Evolutionary conservation across 2,113 vertebrate genomes (phyloP).

Genomic region (Callionymus lyra): DNA sequence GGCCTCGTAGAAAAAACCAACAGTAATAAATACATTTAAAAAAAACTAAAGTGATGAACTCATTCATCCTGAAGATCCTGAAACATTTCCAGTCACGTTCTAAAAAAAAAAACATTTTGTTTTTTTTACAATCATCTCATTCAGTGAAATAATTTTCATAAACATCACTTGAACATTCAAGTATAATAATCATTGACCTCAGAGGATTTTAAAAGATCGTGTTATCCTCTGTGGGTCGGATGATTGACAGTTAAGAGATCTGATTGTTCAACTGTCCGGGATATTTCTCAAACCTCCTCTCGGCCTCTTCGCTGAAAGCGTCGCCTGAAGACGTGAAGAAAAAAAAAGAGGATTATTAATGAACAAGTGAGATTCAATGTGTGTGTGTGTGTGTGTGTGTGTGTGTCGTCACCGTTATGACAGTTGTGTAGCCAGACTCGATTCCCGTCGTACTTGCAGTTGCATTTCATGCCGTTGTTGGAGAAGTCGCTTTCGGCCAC

Average conservation of each 20-base stretch:
- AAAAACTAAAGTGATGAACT: slow-evolving; percentile 2
- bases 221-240: not conserved
- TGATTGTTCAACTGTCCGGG: slow-evolving; percentile 93
- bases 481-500: slow-evolving; percentile 96
- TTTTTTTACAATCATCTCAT: not conserved
- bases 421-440: slow-evolving; percentile 96
- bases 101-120: no score
- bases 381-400: not conserved
- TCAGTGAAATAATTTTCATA: not conserved
- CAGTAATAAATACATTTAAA: slow-evolving; percentile 55
- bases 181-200: slow-evolving; percentile 43
- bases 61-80: not conserved
- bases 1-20: not conserved
- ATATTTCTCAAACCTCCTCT: slow-evolving; percentile 85
- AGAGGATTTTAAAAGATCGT: slow-evolving; percentile 1
- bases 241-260: slow-evolving; percentile 66
- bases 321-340: slow-evolving; percentile 70
- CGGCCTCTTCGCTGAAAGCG: slow-evolving; percentile 90
- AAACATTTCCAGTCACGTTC: no score
- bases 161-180: slow-evolving; percentile 51
- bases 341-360: not conserved
- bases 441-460: slow-evolving; percentile 95
- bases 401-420: slow-evolving; percentile 71
- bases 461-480: slow-evolving; percentile 98
- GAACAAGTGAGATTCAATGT: not conserved